A percentile compares a stretch with the other conserved stretches of the same genome.
These are phyloP conservation scores for Lithophane leautieri DNA, from an alignment of 2,888 invertebrate species.

Conservation along the genomic window DNA sequence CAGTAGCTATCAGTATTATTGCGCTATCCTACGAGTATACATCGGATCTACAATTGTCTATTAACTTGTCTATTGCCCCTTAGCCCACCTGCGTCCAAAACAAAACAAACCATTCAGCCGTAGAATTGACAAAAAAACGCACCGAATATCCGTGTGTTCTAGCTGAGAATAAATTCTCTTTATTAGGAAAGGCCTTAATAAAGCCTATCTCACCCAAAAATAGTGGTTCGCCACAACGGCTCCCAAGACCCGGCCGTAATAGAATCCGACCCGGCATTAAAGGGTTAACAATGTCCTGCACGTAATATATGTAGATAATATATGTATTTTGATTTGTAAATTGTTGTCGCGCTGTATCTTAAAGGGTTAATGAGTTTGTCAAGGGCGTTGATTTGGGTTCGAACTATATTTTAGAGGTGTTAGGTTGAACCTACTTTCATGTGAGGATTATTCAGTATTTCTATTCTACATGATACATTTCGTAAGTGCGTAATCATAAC, in stretches of 20 bases:
- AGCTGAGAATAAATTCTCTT: conserved; percentile 79
- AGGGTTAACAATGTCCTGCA: conserved; percentile 72
- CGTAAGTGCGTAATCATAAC: no score
- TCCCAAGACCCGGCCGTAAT: conserved; percentile 71
- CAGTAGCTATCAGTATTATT: conserved; percentile 39
- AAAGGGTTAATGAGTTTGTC: conserved; percentile 49
- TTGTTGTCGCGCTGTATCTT: conserved; percentile 53
- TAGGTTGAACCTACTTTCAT: background rate
- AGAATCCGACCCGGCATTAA: conserved; percentile 74
- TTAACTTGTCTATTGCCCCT: conserved; percentile 16
- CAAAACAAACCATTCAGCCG: conserved; percentile 42
- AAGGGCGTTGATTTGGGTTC: conserved; percentile 42
- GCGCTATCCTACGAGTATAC: background rate
- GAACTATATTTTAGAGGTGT: conserved; percentile 34
- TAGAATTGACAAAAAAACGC: conserved; percentile 56
- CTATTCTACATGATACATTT: background rate
- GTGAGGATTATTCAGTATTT: background rate
- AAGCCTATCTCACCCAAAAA: conserved; percentile 80
- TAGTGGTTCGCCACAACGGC: conserved; percentile 80
- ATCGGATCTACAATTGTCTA: conserved; percentile 29
- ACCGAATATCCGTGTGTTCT: conserved; percentile 50
- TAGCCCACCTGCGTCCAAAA: conserved; percentile 37
- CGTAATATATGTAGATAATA: conserved; percentile 62
- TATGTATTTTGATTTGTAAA: conserved; percentile 66
- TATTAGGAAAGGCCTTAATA: conserved; percentile 80